Percentiles rank a stretch among this genome's conserved stretches.
These are phyloP conservation scores for Poecilia velifera DNA, from an alignment of 2,797 vertebrate genomes.

Conservation along the genomic window DNA sequence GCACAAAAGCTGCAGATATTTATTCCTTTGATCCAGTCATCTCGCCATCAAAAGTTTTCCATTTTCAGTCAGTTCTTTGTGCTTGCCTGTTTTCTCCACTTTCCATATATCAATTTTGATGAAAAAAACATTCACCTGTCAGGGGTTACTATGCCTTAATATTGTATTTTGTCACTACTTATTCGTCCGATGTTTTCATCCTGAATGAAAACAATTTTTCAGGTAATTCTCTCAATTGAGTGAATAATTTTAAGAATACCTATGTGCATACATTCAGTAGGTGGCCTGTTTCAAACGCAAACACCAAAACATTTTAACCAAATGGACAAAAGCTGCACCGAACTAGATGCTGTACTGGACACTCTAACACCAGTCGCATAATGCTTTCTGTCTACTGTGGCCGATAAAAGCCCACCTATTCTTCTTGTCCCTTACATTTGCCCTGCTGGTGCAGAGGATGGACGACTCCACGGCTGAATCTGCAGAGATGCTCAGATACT, in stretches of 20 bases:
- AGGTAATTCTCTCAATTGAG: neutral
- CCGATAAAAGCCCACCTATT: slow-evolving; percentile 16
- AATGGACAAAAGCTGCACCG: neutral
- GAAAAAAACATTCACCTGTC: neutral
- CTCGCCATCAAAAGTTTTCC: neutral
- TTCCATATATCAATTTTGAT: neutral
- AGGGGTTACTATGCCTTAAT: neutral
- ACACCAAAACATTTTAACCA: neutral
- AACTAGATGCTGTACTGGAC: too few relatives aligned
- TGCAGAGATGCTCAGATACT: slow-evolving; percentile 44
- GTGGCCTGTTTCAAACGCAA: neutral
- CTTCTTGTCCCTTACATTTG: slow-evolving; percentile 14
- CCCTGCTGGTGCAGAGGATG: slow-evolving; percentile 38
- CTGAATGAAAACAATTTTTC: neutral
- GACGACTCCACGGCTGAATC: slow-evolving; percentile 41
- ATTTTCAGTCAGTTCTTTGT: neutral
- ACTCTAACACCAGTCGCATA: neutral
- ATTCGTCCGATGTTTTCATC: neutral
- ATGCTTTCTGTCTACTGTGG: slow-evolving; percentile 9
- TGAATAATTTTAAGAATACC: neutral
- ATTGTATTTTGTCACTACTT: neutral
- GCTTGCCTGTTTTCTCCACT: neutral
- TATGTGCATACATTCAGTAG: neutral
- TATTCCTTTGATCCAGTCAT: neutral
- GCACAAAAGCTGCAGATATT: neutral